Evolutionary conservation across 2,797 vertebrate species (phyloP).

Genomic region (Psittacula derbiana): DNA sequence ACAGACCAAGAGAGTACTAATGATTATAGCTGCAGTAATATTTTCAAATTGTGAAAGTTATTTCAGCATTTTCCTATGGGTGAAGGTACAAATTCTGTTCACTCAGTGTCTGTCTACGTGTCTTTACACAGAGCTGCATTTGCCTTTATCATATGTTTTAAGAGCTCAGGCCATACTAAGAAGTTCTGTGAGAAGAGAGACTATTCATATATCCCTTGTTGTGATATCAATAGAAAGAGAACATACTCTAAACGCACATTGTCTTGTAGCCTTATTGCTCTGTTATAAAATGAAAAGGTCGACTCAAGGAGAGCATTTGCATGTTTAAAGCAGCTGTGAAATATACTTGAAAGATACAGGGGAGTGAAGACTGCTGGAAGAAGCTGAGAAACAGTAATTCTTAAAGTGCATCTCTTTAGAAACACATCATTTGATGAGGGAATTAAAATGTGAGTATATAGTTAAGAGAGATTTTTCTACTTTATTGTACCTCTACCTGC

Average conservation of each 20-base stretch:
- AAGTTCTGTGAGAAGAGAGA: neutral
- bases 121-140: neutral
- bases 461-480: neutral
- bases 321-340: neutral
- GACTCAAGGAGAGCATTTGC: neutral
- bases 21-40: neutral
- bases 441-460: neutral
- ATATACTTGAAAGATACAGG: neutral
- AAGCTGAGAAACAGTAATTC: neutral
- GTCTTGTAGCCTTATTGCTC: neutral
- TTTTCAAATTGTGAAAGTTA: neutral
- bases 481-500: neutral
- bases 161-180: neutral
- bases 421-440: neutral
- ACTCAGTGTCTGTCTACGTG: rapidly evolving
- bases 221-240: neutral
- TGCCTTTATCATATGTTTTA: neutral
- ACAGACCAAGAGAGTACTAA: neutral
- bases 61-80: neutral
- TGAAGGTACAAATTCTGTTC: neutral
- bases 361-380: neutral
- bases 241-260: constrained; percentile 49
- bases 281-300: neutral
- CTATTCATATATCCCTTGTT: neutral
- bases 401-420: neutral